A percentile compares a stretch with the other conserved stretches of the same genome.
phyloP scores from a whole-genome alignment of 2,888 invertebrate genomes.

The Oasisia sp. region DNA sequence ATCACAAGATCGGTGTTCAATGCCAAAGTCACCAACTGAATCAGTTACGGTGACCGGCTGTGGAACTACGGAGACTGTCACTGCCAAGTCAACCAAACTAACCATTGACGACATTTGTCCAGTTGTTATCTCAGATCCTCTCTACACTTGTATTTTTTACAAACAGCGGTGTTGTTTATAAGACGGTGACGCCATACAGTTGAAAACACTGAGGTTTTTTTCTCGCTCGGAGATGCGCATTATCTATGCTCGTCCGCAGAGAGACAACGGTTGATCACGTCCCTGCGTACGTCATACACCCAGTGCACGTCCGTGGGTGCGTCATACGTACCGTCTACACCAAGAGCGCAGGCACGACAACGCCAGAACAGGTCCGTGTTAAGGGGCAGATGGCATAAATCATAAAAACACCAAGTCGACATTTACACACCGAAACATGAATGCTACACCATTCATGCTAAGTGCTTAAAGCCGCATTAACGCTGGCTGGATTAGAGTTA shows the following conservation, averaged over 20 bases:
- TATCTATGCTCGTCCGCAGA: background rate
- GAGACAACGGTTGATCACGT: background rate
- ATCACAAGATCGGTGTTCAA: too few species aligned
- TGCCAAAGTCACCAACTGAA: too few species aligned
- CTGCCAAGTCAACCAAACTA: background rate
- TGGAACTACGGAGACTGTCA: background rate
- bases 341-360: background rate
- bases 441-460: background rate
- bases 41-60: too few species aligned
- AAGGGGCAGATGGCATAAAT: background rate
- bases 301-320: background rate
- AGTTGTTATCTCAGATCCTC: background rate
- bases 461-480: background rate
- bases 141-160: background rate
- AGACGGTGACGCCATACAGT: background rate
- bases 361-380: background rate
- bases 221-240: background rate
- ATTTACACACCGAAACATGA: background rate
- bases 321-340: too few species aligned
- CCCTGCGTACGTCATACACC: background rate
- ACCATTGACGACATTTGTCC: background rate
- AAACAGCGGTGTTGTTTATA: background rate
- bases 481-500: constrained; percentile 1
- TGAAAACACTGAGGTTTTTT: background rate
- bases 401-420: too few species aligned